Evolutionary conservation across 2,113 vertebrate species (phyloP), one percentile per base, ranked within the genome.

Genomic region (Pachycephala philippinensis): DNA sequence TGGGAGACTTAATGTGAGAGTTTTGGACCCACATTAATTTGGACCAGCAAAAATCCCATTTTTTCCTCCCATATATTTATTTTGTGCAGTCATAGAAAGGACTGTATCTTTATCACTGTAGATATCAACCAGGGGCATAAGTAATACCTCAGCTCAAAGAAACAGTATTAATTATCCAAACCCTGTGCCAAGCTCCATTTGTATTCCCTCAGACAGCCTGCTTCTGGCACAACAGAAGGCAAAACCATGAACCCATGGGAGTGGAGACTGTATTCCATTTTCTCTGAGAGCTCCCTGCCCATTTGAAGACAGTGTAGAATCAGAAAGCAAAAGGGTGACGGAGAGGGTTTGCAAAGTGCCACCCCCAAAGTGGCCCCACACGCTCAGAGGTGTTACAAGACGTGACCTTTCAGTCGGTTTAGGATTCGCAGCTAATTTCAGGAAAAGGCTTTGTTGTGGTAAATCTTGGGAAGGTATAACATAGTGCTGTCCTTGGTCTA

Each of bases 341-440:
- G 24, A 84, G 8, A 72, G 15, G 11, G 13, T 56, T 89, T 90
- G 60, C 1, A 0, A 61, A 70, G 40, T 56, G 49, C 53, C 7
- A 40, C 14, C 19, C 10, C 13, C 9, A 19, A 52, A 45, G 0
- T 3, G 6, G 37, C 17, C 31, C 17, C 17, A 44, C 14, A 33
- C 0, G 0, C 64, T 69, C 1, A 0, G 23, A 85, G 33, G 27
- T 19, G 20, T 56, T 50, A 28, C 0, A 2, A 54, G 33, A 60
- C 4, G 14, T 56, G 80, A 44, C 30, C n/a, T 60, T 85, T 6
- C 68, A 61, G 54, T 49, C 3, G 1, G 35, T 63, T 92, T 68
- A 40, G 56, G 56, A 66, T 78, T 94, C 2, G 4, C 23, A 53
- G 65, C 27, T 70, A 9, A 65, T 70, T 81, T 50, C n/a, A 84